A percentile compares a stretch with the other conserved stretches of the same genome.
phyloP scores from a whole-genome alignment of 2,797 vertebrate species.

The Pempheris klunzingeri region DNA sequence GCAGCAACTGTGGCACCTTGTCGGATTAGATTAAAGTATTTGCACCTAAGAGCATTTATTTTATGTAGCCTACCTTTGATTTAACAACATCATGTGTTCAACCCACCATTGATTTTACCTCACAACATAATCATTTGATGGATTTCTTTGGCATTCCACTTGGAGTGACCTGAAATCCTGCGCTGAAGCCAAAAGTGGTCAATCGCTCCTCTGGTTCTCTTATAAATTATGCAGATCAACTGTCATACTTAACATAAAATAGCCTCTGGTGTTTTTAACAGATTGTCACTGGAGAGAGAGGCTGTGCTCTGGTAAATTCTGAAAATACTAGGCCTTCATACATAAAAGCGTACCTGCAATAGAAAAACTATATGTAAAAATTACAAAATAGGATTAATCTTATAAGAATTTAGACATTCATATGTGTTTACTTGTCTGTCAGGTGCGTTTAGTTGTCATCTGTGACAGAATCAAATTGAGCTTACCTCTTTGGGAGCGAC shows the following conservation, averaged over 20 bases:
- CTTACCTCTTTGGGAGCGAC: neutral
- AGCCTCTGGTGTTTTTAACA: constrained; percentile 52
- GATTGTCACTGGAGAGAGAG: constrained; percentile 35
- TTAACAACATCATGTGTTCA: constrained; percentile 77
- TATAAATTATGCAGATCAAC: constrained; percentile 15
- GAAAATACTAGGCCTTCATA: neutral
- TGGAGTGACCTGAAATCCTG: constrained; percentile 36
- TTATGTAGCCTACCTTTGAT: constrained; percentile 71
- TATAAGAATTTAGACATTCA: constrained; percentile 12
- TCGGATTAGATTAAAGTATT: constrained; percentile 76
- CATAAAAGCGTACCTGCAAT: constrained; percentile 5
- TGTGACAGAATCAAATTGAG: constrained; percentile 38
- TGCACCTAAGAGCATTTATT: constrained; percentile 69
- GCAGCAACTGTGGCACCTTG: constrained; percentile 46
- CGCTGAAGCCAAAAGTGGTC: constrained; percentile 6
- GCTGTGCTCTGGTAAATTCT: constrained; percentile 24
- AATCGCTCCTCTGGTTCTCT: neutral
- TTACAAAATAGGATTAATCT: constrained; percentile 20
- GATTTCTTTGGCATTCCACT: constrained; percentile 57
- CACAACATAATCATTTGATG: constrained; percentile 72
- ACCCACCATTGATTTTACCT: constrained; percentile 75
- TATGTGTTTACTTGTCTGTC: constrained; percentile 32
- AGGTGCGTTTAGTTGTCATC: constrained; percentile 21
- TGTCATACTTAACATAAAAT: constrained; percentile 30
- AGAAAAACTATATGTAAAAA: neutral